Evolutionary conservation across 2,797 vertebrate genomes (phyloP), one percentile per base, ranked within the genome.

Genomic region (Ctenosaura bakeri): DNA sequence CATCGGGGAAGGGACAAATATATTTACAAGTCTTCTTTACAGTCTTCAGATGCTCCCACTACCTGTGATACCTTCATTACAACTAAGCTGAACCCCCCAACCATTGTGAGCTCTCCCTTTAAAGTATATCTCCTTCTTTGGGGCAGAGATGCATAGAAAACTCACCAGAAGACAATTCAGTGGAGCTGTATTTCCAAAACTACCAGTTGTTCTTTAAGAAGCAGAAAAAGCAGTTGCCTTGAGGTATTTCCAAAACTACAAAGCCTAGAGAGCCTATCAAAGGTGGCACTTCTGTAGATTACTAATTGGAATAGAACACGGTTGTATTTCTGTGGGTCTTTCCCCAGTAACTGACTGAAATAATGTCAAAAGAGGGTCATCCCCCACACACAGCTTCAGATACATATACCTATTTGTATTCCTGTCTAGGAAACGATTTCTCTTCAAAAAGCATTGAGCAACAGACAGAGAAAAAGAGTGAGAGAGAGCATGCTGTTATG

Each of bases 351-450:
- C 46, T 35, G 10, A 46, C 42, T 54, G 42, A 76, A 52, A 87
- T 54, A 3, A 90, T 76, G 81, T 82, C 54, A 79, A 46, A 85
- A 80, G 38, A 81, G 7, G 16, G 13, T 86, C 42, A 46, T 5
- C 26, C 1, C 1, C 9, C 10, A 9, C 2, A 32, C 76, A 77
- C 16, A 52, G n/a, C 16, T 83, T 64, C 46, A 74, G 69, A 87
- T 82, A 90, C 86, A 82, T 38, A 86, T 54, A 32, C 14, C 18
- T 76, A 42, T 86, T 83, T 83, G 42, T 42, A 76, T 86, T 62
- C 42, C 69, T 50, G 54, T 20, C 46, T 64, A 29, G 56, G 6
- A 76, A 76, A 56, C 20, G 26, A 14, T 3, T 73, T 29, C 54
- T 50, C 77, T 86, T 86, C 38, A 76, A 86, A 14, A 62, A 52